Conservation (phyloP, 2,797 vertebrate genomes). For the Rhinophrynus dorsalis region DNA sequence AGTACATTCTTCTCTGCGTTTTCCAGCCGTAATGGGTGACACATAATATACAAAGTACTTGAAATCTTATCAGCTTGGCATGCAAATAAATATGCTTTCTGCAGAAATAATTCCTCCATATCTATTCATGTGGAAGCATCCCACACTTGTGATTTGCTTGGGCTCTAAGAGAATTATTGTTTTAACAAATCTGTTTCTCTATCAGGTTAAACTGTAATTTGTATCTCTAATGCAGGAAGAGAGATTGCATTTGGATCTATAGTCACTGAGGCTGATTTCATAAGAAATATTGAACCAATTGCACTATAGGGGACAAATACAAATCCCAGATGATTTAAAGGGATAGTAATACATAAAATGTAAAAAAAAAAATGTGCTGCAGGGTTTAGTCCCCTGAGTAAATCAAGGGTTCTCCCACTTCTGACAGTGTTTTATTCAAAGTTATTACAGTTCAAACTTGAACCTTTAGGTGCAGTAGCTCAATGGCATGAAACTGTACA, state of each 20-base stretch:
- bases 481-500: too few relatives aligned
- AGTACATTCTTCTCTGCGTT: background rate
- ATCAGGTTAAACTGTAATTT: slow-evolving; percentile 17
- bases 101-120: background rate
- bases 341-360: too few relatives aligned
- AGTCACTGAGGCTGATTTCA: too few relatives aligned
- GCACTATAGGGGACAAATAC: too few relatives aligned
- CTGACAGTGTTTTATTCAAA: too few relatives aligned
- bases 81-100: slow-evolving; percentile 3
- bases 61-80: slow-evolving; percentile 16
- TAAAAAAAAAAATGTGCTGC: too few relatives aligned
- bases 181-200: slow-evolving; percentile 15
- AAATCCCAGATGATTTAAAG: too few relatives aligned
- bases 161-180: slow-evolving; percentile 16
- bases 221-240: background rate
- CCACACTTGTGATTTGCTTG: background rate
- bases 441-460: too few relatives aligned
- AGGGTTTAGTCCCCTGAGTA: too few relatives aligned
- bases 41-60: slow-evolving; percentile 5
- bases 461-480: too few relatives aligned
- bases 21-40: background rate
- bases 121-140: slow-evolving; percentile 10
- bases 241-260: background rate
- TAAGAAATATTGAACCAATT: too few relatives aligned
- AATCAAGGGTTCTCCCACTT: too few relatives aligned